Percentiles rank a stretch among this genome's conserved stretches.
Evolutionary conservation across 2,888 invertebrate genomes (phyloP).

Genomic region (Himalopsyche tibetana): DNA sequence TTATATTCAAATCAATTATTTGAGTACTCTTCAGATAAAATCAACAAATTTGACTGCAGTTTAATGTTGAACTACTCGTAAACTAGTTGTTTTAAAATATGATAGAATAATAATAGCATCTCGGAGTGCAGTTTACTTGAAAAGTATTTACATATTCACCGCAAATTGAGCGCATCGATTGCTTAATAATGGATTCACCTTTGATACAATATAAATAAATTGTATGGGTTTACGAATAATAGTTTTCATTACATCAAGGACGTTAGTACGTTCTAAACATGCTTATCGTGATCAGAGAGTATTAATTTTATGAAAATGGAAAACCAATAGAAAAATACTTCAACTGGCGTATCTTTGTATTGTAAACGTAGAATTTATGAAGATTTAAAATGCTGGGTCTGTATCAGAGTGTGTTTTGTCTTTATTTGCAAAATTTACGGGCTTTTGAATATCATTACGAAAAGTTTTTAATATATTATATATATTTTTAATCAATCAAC

Average conservation of each 20-base stretch:
- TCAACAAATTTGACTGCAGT: too few species aligned
- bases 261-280: not conserved
- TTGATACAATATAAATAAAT: not conserved
- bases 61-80: not conserved
- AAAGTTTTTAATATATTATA: too few species aligned
- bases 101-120: not conserved
- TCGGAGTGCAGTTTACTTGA: not conserved
- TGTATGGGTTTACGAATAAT: not conserved
- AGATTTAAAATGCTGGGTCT: too few species aligned
- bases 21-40: too few species aligned
- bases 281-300: not conserved
- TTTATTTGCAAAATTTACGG: too few species aligned
- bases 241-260: slow-evolving; percentile 2
- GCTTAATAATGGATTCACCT: slow-evolving; percentile 5
- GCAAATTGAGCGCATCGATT: slow-evolving; percentile 19
- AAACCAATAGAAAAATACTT: not conserved
- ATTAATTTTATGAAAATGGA: not conserved
- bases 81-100: not conserved
- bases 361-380: too few species aligned
- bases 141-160: not conserved
- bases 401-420: too few species aligned
- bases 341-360: not conserved
- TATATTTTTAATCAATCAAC: too few species aligned
- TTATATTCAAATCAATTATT: too few species aligned
- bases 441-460: too few species aligned